Conservation (phyloP, 2,888 invertebrate species). For the Chromoteleia sp. region DNA sequence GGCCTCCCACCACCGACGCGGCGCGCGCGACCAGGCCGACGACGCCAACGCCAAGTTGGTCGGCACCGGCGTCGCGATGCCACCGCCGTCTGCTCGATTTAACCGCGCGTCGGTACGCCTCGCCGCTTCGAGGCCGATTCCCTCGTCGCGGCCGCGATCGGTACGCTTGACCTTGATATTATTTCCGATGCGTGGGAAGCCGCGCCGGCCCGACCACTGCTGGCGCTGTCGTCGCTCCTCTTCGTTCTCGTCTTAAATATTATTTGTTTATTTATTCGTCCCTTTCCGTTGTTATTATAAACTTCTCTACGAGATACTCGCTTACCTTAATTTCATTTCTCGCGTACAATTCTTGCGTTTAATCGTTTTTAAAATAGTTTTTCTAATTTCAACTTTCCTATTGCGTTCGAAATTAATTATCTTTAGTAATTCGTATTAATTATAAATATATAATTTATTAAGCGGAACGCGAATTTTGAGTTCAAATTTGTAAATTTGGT, state of each 20-base stretch:
- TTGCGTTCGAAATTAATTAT: too few species aligned
- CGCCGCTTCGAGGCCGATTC: conserved; percentile 62
- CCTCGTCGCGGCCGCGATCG: conserved; percentile 65
- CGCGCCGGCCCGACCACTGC: conserved; percentile 10
- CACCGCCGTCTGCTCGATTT: conserved; percentile 81
- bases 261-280: too few species aligned
- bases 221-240: conserved; percentile 11
- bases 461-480: too few species aligned
- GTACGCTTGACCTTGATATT: conserved; percentile 67
- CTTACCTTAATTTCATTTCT: too few species aligned
- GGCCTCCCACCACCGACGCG: conserved; percentile 36
- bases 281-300: too few species aligned
- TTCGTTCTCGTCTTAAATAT: neutral
- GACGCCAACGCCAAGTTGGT: conserved; percentile 66
- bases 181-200: conserved; percentile 57
- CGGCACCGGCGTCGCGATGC: conserved; percentile 77
- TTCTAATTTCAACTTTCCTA: too few species aligned
- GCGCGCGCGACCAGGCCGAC: conserved; percentile 38
- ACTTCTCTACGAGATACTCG: too few species aligned
- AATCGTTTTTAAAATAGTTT: too few species aligned
- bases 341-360: too few species aligned
- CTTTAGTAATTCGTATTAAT: too few species aligned
- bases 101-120: conserved; percentile 72
- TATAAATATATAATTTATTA: too few species aligned
- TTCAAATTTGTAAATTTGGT: too few species aligned